Conservation (phyloP, 2,113 vertebrate species). For the Ellobius talpinus region DNA sequence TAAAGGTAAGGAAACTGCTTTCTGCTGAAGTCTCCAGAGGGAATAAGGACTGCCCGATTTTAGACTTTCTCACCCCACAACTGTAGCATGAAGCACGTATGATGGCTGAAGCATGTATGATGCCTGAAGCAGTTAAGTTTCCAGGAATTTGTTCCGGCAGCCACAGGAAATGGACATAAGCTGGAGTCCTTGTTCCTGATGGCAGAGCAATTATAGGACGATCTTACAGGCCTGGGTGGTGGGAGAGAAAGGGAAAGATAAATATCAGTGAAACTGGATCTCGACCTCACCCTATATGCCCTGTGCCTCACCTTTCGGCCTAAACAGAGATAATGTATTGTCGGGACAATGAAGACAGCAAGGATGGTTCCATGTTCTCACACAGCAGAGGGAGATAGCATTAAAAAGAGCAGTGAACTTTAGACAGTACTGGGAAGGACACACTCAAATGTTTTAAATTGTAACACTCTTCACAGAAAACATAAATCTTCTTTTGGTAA, state of each 20-base stretch:
- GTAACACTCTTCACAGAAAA: background rate
- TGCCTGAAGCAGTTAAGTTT: background rate
- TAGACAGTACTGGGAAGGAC: conserved; percentile 21
- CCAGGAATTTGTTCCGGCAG: background rate
- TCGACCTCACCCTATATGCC: background rate
- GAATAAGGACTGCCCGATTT: background rate
- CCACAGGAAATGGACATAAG: background rate
- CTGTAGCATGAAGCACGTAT: background rate
- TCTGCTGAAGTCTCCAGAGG: background rate
- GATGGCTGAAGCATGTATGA: background rate
- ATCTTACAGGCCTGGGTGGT: background rate
- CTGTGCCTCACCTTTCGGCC: background rate
- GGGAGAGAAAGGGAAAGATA: rapidly evolving
- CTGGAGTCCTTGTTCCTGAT: too few species aligned
- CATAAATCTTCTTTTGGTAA: background rate
- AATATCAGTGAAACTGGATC: background rate
- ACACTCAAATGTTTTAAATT: conserved; percentile 4
- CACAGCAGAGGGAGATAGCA: too few species aligned
- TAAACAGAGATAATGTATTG: background rate
- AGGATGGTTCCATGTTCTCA: background rate
- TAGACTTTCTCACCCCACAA: background rate
- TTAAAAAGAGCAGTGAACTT: background rate
- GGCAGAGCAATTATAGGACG: background rate
- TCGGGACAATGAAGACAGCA: background rate
- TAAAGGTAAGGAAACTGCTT: background rate